phyloP scores from a whole-genome alignment of 2,888 invertebrate species.

The Priocnemis perturbator region DNA sequence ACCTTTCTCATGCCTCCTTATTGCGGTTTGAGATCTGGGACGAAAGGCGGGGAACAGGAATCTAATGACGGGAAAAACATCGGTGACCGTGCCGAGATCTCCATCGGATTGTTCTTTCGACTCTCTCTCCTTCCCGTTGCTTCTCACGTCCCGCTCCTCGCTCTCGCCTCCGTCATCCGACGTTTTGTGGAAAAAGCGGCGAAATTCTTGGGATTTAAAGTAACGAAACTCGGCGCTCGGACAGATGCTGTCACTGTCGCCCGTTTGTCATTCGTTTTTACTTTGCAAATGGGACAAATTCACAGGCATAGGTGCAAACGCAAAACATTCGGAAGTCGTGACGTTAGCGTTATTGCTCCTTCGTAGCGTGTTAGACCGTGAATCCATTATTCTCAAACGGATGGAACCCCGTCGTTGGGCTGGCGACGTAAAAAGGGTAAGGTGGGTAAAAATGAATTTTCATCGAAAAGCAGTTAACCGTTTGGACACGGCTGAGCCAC shows the following conservation, averaged over 20 bases:
- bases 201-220: background rate
- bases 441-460: too few relatives aligned
- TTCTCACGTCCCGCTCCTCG: background rate
- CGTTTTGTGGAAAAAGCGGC: background rate
- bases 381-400: too few relatives aligned
- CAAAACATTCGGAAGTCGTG: too few relatives aligned
- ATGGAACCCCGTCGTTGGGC: too few relatives aligned
- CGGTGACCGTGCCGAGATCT: constrained; percentile 23
- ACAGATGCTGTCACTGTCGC: background rate
- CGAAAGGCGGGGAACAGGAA: constrained; percentile 14
- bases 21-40: constrained; percentile 10
- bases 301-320: background rate
- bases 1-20: constrained; percentile 5
- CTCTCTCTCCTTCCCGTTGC: background rate
- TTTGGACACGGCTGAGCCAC: too few relatives aligned
- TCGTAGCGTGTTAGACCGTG: too few relatives aligned
- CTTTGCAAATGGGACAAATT: background rate
- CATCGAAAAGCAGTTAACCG: too few relatives aligned
- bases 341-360: background rate
- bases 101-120: constrained; percentile 26
- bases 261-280: background rate
- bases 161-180: background rate
- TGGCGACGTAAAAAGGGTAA: too few relatives aligned
- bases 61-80: constrained; percentile 54
- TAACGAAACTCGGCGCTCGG: too few relatives aligned